A percentile compares a stretch with the other conserved stretches of the same genome.
Evolutionary conservation across 2,797 vertebrate genomes (phyloP).

Genomic region (Sylvia borin): DNA sequence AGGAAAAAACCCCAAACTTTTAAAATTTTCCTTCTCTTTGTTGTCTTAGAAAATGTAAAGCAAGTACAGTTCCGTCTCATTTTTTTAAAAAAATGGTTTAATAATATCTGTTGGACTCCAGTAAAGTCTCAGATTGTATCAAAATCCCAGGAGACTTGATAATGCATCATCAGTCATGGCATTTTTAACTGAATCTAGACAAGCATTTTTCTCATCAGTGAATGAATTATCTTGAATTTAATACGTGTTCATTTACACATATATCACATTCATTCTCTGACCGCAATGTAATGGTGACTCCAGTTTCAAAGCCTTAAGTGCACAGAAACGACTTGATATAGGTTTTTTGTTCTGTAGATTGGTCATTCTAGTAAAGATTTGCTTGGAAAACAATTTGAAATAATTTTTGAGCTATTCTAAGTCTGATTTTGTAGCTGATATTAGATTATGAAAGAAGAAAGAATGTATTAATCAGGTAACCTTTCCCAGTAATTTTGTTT

Average conservation of each 20-base stretch:
- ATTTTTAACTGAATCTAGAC: neutral
- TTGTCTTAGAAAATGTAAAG: neutral
- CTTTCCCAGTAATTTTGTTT: slow-evolving; percentile 13
- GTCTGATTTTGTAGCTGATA: neutral
- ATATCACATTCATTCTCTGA: neutral
- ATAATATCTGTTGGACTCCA: neutral
- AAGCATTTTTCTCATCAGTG: neutral
- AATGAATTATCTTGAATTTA: slow-evolving; percentile 7
- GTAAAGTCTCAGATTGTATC: neutral
- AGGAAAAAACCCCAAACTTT: neutral
- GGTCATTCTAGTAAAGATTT: slow-evolving; percentile 3
- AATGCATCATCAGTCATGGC: neutral
- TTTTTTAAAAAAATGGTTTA: neutral
- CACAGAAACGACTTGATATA: neutral
- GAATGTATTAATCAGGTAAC: neutral
- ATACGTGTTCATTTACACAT: neutral
- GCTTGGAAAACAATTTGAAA: slow-evolving; percentile 14
- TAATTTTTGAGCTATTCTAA: neutral
- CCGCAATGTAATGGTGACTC: neutral
- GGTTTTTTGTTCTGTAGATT: neutral
- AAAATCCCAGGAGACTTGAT: neutral
- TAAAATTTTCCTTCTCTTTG: neutral
- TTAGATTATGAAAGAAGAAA: slow-evolving; percentile 11
- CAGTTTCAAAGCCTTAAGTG: neutral
- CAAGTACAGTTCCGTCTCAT: neutral